Evolutionary conservation across 2,797 vertebrate species (phyloP), one percentile per base, ranked within the genome.

Genomic region (Enteromius unitaeniatus): DNA sequence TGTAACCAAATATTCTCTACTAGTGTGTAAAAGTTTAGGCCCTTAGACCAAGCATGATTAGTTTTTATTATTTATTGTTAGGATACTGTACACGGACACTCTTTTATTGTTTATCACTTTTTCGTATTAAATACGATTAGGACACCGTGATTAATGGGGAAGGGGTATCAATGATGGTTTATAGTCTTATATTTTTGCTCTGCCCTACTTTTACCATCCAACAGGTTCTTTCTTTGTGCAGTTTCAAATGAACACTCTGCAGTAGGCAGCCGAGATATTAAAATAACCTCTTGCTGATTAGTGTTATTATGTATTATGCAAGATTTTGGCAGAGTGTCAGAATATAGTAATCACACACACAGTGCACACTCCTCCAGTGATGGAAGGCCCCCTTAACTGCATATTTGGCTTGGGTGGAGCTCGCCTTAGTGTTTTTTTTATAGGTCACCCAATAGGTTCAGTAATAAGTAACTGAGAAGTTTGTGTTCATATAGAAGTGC

Each of bases 321-420:
- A 45, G 10, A 28, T 72, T 72, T 70, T 72, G 42, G 53, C 67
- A 70, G 26, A 34, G 14, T n/a, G 0, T 80, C 31, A 28, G 4
- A 28, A 68, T 64, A 55, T 62, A 14, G 28, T 72, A 64, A n/a
- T 51, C 75, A 79, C 47, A 23, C 34, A 23, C 14, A 79, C 79
- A 72, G 58, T 60, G 58, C 23, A 60, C n/a, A 86, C 13, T 28
- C 67, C 9, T 60, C 23, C 21, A 49, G 26, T 72, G 23, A 65
- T 64, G 28, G 68, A 40, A 73, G 65, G 53, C 68, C 69, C 78
- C 31, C 47, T 23, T 84, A 67, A 72, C 68, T 31, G 53, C 58
- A 70, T 55, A 62, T 77, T 85, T 55, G 13, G 42, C 45, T 81
- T 64, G 82, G 85, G 81, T 80, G 60, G 82, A 86, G 78, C 31